phyloP scores from a whole-genome alignment of 2,797 vertebrate genomes.

The Premnoplex brunnescens region DNA sequence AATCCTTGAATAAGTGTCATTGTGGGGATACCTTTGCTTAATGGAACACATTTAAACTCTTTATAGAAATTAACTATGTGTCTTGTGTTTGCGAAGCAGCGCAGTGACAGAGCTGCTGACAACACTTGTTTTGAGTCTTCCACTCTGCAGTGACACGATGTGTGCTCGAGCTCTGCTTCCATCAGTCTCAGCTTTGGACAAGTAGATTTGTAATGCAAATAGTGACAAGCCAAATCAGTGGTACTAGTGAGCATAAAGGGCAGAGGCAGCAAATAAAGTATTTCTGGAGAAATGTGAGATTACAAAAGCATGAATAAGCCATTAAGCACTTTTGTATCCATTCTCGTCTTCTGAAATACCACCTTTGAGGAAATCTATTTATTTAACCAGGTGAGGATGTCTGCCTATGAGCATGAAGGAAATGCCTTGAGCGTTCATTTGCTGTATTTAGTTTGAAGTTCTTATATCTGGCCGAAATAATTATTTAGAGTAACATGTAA shows the following conservation, averaged over 20 bases:
- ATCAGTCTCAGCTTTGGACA: neutral
- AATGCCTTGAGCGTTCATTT: neutral
- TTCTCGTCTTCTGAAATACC: neutral
- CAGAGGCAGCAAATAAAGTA: neutral
- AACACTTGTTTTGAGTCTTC: neutral
- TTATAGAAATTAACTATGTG: neutral
- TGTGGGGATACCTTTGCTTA: neutral
- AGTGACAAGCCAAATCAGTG: neutral
- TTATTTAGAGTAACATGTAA: constrained; percentile 32
- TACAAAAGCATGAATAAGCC: neutral
- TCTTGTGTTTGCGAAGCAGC: neutral
- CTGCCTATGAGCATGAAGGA: constrained; percentile 6
- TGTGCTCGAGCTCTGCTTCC: neutral
- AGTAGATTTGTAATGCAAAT: neutral
- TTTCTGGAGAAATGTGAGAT: neutral
- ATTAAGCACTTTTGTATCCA: constrained; percentile 3
- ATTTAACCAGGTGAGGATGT: neutral
- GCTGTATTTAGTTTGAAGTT: constrained; percentile 41
- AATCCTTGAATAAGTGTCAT: neutral
- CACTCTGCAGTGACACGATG: neutral
- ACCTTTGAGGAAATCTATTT: neutral
- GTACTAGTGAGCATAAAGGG: neutral
- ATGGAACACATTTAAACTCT: neutral
- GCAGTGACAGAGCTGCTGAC: neutral
- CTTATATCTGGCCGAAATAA: neutral